Evolutionary conservation across 2,888 invertebrate genomes (phyloP), one percentile per base, ranked within the genome.

Genomic region (Acleris emargana): DNA sequence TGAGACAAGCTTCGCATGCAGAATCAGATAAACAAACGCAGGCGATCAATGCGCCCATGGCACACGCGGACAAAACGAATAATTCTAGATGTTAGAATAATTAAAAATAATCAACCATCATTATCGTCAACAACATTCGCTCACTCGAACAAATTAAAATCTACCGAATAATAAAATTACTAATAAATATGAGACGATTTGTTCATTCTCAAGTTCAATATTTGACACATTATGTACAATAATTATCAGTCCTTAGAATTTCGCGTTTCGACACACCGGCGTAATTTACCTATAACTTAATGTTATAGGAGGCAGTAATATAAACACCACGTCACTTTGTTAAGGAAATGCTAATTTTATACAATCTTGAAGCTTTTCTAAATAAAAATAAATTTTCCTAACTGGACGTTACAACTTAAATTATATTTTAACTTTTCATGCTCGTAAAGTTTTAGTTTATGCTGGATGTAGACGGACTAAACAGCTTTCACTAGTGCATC

Each of bases 101-200:
- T 80, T 85, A 87, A 84, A 85, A 86, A 80, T 82, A 86, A 86
- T 83, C 79, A 87, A 87, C 83, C 82, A 81, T 79, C 78, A 77
- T 58, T 71, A 73, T 80, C 72, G 73, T 83, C 82, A 88, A 87
- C 83, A 88, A 88, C 82, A 80, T 81, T 79, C 81, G 68, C 78
- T 78, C 81, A 75, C 73, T 78, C 75, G 81, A 89, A 84, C 84
- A 82, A 79, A 73, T 79, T 73, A 80, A 59, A 17, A 42, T 54
- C 81, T 84, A 82, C 73, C 69, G 76, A 79, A 84, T 81, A 80
- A 79, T 72, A 67, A 71, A 80, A 77, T 77, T 82, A 81, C 79
- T 82, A 88, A 89, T 88, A 89, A 89, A 89, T 89, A 89, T 87
- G 86, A 89, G 88, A 89, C 81, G 70, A 77, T 79, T 89, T 89